Evolutionary conservation across 2,113 vertebrate genomes (phyloP), one percentile per base, ranked within the genome.

Genomic region (Lampris megalopsis): DNA sequence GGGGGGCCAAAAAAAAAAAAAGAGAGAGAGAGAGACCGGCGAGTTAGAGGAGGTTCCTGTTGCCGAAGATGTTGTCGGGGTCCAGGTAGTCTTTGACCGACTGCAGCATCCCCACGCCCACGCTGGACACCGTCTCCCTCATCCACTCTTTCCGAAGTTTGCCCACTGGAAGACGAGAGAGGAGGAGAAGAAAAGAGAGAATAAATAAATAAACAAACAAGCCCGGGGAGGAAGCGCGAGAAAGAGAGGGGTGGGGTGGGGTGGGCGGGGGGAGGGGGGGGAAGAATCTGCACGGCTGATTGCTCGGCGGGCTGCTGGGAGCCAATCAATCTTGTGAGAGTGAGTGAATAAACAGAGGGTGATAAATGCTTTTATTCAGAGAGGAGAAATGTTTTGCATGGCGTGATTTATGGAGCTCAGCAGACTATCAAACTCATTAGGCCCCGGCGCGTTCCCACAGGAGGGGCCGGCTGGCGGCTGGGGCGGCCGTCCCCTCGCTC

Each of bases 351-450:
- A 98, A 98, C 97, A 97, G 96, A 95, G 95, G 92, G 95, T 99
- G 97, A 99, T 99, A 97, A 98, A 99, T 98, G 97, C 94, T 97
- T 98, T 98, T 97, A 97, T 97, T 97, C 96, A 96, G 96, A 96
- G 96, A 96, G 95, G 96, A 97, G 98, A 97, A 98, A 97, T 99
- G 97, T 97, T 98, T 97, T 98, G 96, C 96, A 97, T 98, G 97
- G 94, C 95, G 96, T 99, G 97, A 99, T 98, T 99, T 99, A 99
- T 98, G 97, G 97, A 97, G 97, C 97, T 96, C 96, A 97, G 95
- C 94, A 98, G 96, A 98, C 97, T 97, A 98, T 98, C 97, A 98
- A 97, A 97, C 97, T 98, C 98, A 99, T 99, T 99, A 99, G 96
- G 95, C 95, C 92, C 94, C 89, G 24, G 91, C 93, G 94, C 92